Evolutionary conservation across 2,113 vertebrate species (phyloP), one percentile per base, ranked within the genome.

Genomic region (Pterocles burchelli): DNA sequence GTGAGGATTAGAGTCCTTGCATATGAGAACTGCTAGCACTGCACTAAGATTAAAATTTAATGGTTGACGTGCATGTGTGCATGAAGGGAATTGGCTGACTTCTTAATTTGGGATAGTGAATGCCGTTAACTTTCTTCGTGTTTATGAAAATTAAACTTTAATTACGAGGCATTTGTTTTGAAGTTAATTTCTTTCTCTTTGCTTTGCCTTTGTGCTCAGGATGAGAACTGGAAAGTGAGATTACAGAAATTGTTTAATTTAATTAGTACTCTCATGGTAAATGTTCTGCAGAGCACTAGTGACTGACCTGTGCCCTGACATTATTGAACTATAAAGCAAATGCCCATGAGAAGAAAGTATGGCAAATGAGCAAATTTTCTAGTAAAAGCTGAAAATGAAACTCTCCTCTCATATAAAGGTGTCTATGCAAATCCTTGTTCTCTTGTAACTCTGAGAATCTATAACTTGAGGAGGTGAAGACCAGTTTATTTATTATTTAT

Each of bases 231-330:
- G 83, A 84, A 94, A 97, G 83, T 55, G 83, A 96, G 88, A 94
- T 84, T 92, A 93, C 8, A 0, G 89, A 90, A 96, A 96, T 94
- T 92, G 95, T 81, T 96, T 95, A 94, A 96, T 96, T 96, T 96
- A 96, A 96, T 96, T 96, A 94, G 68, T 45, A 78, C 83, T 94
- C 96, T 94, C 85, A 65, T 70, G 93, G 73, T 84, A 79, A 94
- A 96, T 97, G 96, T 96, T 96, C 93, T 92, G 90, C 73, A 74
- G 90, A 95, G 79, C 93, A 90, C 79, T 78, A 62, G 88, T 93
- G 90, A 94, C 73, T 96, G 96, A 97, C 96, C 96, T 90, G 76
- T 97, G 95, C 90, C 90, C 93, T 96, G 95, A 96, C 85, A 95
- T 96, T 95, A 90, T 72, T 96, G 88, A 94, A 92, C 93, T 96